These are phyloP conservation scores for Nasonia longicornis DNA, from an alignment of 1,140 invertebrate genomes.

Conservation along the genomic window DNA sequence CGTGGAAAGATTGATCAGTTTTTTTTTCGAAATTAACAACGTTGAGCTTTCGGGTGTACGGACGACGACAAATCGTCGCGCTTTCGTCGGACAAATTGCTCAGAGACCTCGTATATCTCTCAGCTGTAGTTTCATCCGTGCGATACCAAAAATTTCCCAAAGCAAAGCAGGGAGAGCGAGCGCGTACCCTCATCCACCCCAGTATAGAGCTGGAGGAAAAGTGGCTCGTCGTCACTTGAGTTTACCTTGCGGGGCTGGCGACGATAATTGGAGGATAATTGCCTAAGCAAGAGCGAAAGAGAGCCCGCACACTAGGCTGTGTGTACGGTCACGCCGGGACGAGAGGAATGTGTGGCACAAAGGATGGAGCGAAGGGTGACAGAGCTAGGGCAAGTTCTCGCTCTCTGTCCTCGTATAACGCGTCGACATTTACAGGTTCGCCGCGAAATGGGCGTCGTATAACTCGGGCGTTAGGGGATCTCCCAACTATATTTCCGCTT, in stretches of 20 bases:
- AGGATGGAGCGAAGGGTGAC: not conserved
- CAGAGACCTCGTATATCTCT: too few species aligned
- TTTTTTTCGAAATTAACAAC: too few species aligned
- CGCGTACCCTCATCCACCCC: not conserved
- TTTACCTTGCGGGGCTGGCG: not conserved
- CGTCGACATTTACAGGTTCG: conserved; percentile 37
- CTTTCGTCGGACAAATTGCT: too few species aligned
- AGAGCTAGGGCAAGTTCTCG: not conserved
- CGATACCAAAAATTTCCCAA: not conserved
- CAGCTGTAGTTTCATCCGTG: too few species aligned
- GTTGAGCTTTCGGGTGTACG: too few species aligned
- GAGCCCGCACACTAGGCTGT: too few species aligned
- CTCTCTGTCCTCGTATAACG: not conserved
- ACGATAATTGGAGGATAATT: not conserved
- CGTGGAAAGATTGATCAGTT: too few species aligned
- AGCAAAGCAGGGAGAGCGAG: not conserved
- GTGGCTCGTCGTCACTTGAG: not conserved
- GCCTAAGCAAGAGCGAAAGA: too few species aligned
- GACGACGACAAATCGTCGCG: too few species aligned
- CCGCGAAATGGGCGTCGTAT: conserved; percentile 40
- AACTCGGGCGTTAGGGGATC: conserved; percentile 35
- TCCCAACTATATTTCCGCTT: conserved; percentile 46
- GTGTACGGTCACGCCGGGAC: too few species aligned
- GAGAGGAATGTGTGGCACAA: not conserved
- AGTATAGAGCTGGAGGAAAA: not conserved